Evolutionary conservation across 2,113 vertebrate genomes (phyloP).

Genomic region (Chloebia gouldiae): DNA sequence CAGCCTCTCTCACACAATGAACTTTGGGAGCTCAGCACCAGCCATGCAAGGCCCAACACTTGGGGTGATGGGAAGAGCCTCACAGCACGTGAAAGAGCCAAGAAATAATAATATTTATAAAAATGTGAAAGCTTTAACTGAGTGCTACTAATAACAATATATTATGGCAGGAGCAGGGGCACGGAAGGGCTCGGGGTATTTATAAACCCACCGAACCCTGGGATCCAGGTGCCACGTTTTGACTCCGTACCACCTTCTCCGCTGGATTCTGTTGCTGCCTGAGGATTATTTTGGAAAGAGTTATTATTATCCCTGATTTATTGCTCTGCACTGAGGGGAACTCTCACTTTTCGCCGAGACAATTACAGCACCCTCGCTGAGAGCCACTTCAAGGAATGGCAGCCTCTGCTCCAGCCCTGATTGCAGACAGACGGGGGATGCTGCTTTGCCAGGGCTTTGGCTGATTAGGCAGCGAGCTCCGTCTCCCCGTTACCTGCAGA

Average conservation of each 20-base stretch:
- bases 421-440: neutral
- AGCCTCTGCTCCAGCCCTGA: conserved; percentile 14
- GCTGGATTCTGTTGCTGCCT: conserved; percentile 70
- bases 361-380: conserved; percentile 64
- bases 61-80: neutral
- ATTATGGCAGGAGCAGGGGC: conserved; percentile 8
- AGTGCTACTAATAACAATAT: neutral
- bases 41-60: neutral
- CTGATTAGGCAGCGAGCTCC: neutral
- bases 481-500: neutral
- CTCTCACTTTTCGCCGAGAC: conserved; percentile 66
- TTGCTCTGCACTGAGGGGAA: conserved; percentile 68
- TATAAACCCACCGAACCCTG: conserved; percentile 27
- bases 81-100: neutral
- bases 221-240: conserved; percentile 59
- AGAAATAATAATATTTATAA: neutral
- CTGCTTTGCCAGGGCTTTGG: neutral
- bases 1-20: neutral
- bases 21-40: neutral
- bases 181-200: neutral
- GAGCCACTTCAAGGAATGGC: conserved; percentile 65
- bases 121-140: neutral
- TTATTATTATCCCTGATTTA: conserved; percentile 78
- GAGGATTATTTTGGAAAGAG: conserved; percentile 78
- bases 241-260: conserved; percentile 65